Percentiles rank a stretch among this genome's conserved stretches.
phyloP scores from a whole-genome alignment of 2,797 vertebrate species.

The Poeciliopsis turneri region DNA sequence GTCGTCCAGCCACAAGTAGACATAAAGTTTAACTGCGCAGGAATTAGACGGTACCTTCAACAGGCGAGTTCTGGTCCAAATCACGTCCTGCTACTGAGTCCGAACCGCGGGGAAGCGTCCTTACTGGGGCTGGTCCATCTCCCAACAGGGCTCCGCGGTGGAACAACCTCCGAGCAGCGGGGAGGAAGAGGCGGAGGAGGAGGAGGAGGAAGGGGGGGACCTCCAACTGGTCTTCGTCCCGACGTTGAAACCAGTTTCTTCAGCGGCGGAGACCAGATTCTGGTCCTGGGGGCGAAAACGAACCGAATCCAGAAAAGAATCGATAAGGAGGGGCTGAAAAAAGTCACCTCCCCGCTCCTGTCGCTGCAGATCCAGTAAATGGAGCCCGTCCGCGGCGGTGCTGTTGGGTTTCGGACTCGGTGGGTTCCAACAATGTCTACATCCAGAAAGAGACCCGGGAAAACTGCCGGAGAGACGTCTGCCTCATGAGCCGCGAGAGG shows the following conservation, averaged over 20 bases:
- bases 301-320: constrained; percentile 51
- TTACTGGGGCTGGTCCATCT: constrained; percentile 61
- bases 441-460: constrained; percentile 5
- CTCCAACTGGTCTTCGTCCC: constrained; percentile 16
- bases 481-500: constrained; percentile 54
- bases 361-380: constrained; percentile 48
- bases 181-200: background rate
- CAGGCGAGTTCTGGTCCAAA: constrained; percentile 39
- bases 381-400: constrained; percentile 21
- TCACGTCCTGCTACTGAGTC: constrained; percentile 50
- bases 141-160: constrained; percentile 53
- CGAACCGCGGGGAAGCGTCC: constrained; percentile 33
- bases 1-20: constrained; percentile 22
- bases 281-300: constrained; percentile 33
- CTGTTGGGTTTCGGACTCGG: background rate
- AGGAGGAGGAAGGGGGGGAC: background rate
- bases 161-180: constrained; percentile 15
- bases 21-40: background rate
- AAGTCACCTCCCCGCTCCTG: constrained; percentile 20
- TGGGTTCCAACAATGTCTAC: background rate
- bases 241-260: constrained; percentile 3
- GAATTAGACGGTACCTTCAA: constrained; percentile 46
- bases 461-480: constrained; percentile 43
- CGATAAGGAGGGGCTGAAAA: constrained; percentile 32
- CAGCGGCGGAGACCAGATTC: background rate